These are phyloP conservation scores for Paramormyrops kingsleyae DNA, from an alignment of 2,113 vertebrate species.

Conservation along the genomic window DNA sequence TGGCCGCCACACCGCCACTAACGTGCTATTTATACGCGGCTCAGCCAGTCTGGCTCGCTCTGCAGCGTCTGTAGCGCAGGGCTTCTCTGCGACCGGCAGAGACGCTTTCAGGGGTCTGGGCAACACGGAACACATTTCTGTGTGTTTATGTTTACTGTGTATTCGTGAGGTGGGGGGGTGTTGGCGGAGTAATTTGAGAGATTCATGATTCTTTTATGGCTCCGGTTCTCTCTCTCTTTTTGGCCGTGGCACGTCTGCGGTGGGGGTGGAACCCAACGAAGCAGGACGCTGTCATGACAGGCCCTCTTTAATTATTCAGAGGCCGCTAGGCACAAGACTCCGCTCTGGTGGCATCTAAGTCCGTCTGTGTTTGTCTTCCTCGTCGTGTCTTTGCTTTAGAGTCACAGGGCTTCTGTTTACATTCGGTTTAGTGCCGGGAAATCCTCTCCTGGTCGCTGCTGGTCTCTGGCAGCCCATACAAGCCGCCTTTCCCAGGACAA, in stretches of 20 bases:
- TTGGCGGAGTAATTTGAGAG: not conserved
- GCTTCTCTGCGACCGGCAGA: not conserved
- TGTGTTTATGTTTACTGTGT: conserved; percentile 1
- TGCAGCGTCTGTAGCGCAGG: not conserved
- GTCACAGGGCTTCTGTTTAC: not conserved
- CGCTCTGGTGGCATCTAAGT: not conserved
- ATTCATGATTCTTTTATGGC: not conserved
- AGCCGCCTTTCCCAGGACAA: not conserved
- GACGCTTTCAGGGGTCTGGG: not conserved
- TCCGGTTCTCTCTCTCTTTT: not conserved
- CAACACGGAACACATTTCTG: not conserved
- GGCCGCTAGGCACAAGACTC: not conserved
- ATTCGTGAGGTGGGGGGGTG: not conserved
- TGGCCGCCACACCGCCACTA: not conserved
- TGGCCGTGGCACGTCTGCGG: not conserved
- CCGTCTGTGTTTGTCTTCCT: not conserved
- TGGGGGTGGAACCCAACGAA: not conserved
- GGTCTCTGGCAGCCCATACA: not conserved
- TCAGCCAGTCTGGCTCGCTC: not conserved
- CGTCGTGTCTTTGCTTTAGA: not conserved
- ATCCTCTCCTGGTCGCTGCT: not conserved
- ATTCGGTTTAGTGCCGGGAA: not conserved
- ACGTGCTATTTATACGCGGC: too few relatives aligned
- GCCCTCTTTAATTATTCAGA: conserved; percentile 14
- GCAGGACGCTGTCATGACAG: not conserved